Base-by-base conservation (phyloP, 2,888 invertebrate species). In the Tinea trinotella region DNA sequence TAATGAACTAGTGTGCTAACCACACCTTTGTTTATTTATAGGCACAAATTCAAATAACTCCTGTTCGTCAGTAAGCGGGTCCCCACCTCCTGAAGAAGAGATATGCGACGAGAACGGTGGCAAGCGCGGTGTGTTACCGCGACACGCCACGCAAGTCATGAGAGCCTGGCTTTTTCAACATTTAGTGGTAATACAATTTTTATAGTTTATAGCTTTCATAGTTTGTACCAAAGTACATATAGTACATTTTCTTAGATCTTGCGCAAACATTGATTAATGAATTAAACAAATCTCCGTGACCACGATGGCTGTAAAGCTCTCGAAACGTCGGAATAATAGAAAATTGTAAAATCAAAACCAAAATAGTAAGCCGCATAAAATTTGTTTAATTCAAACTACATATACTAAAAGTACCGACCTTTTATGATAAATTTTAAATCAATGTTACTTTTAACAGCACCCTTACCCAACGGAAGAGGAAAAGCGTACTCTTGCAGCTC, bases 121-220 rank as follows among this genome's bases (percentile, higher is more conserved):
- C 65, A 95, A 95, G 82, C 88, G 98, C 10, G 97, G 98, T 10
- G 96, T 98, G 61, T 88, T 98, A 67, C 98, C 98, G 24, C 93
- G 98, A 68, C 95, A 96, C 71, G 98, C 98, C 60, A 98, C 98
- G 54, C 96, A 96, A 77, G 96, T 96, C 60, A 96, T 98, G 96
- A 87, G 97, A 60, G 94, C 96, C 54, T 98, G 98, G 98, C 89
- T 98, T 59, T 98, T 98, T 85, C 96, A 97, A 74, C 97, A 98
- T 78, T 89, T 98, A 67, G 96, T 97, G 80, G 97, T 97, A 75
- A 89, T 92, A 40, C 13, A 59, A 20, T 34, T 10, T 20, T 24
- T 30, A 22, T 35, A 48, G 44, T 54, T 52, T 12, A 40, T 20
- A 54, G n/a, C 22, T 30, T n/a, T n/a, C n/a, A n/a, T n/a, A n/a